A percentile compares a stretch with the other conserved stretches of the same genome.
Evolutionary conservation across 2,113 vertebrate species (phyloP).

Genomic region (Antechinus stuartii): DNA sequence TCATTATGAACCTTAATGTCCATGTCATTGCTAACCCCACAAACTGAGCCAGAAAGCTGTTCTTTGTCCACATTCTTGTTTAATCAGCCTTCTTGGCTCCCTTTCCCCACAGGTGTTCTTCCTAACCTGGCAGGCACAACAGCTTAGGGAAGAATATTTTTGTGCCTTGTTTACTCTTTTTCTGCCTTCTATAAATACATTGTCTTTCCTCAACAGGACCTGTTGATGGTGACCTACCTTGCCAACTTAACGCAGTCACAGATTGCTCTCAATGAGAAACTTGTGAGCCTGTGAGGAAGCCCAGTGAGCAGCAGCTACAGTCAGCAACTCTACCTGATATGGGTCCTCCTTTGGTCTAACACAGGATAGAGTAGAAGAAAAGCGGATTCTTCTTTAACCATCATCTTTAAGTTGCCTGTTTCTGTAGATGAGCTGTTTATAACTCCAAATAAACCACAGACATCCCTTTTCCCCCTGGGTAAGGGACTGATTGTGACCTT

Average conservation of each 20-base stretch:
- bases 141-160: background rate
- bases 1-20: background rate
- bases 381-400: constrained; percentile 48
- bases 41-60: background rate
- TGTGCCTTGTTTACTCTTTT: background rate
- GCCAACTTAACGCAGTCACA: constrained; percentile 96
- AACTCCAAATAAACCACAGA: constrained; percentile 75
- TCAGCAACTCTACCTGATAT: background rate
- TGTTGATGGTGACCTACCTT: constrained; percentile 97
- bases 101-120: background rate
- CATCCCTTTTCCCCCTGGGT: constrained; percentile 65
- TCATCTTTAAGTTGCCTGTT: constrained; percentile 55
- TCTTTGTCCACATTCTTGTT: background rate
- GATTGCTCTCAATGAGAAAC: constrained; percentile 96
- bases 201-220: constrained; percentile 86
- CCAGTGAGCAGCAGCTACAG: background rate
- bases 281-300: constrained; percentile 87
- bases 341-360: background rate
- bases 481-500: constrained; percentile 49
- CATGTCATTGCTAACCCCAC: too few species aligned
- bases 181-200: too few species aligned
- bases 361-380: constrained; percentile 16
- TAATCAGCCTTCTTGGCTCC: background rate
- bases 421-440: constrained; percentile 44
- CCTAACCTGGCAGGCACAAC: background rate